Conservation (phyloP, 2,113 vertebrate species). For the Oryzias curvinotus region DNA sequence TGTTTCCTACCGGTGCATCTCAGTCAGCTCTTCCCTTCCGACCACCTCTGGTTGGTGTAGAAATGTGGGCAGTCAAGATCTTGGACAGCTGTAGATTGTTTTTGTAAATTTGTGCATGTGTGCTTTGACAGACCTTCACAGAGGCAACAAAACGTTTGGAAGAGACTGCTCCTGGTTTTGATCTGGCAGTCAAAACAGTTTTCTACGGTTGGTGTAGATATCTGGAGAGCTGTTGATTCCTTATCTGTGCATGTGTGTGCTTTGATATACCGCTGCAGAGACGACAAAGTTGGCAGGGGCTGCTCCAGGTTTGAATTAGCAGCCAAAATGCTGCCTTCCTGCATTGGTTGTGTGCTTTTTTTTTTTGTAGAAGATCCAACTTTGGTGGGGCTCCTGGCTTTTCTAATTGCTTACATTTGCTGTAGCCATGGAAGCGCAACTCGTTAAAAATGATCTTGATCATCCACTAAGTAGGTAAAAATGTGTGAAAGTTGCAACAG, state of each 20-base stretch:
- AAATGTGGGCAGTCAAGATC: slow-evolving; percentile 53
- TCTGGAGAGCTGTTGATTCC: slow-evolving; percentile 41
- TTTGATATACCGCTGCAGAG: slow-evolving; percentile 59
- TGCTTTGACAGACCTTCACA: slow-evolving; percentile 65
- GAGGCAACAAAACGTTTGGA: slow-evolving; percentile 18
- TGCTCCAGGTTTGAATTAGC: slow-evolving; percentile 43
- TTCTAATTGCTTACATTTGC: slow-evolving; percentile 58
- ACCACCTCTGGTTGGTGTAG: slow-evolving; percentile 37
- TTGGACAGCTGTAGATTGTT: slow-evolving; percentile 67
- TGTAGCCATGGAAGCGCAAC: slow-evolving; percentile 67
- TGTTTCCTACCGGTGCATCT: slow-evolving; percentile 28
- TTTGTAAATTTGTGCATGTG: slow-evolving; percentile 54
- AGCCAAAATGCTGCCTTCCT: slow-evolving; percentile 56
- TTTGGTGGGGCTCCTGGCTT: slow-evolving; percentile 53
- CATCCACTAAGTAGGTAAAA: slow-evolving; percentile 40
- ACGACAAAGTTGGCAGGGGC: slow-evolving; percentile 53
- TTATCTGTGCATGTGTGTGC: slow-evolving; percentile 54
- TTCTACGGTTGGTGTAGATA: slow-evolving; percentile 34
- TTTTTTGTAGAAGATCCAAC: slow-evolving; percentile 56
- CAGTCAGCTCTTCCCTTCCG: slow-evolving; percentile 52
- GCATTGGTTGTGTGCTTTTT: slow-evolving; percentile 73
- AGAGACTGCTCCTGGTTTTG: no score
- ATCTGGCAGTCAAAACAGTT: no score
- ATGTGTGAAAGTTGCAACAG: slow-evolving; percentile 53
- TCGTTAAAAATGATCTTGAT: slow-evolving; percentile 57